These are phyloP conservation scores for Gadopsis marmoratus DNA, from an alignment of 2,797 vertebrate species.

Conservation along the genomic window DNA sequence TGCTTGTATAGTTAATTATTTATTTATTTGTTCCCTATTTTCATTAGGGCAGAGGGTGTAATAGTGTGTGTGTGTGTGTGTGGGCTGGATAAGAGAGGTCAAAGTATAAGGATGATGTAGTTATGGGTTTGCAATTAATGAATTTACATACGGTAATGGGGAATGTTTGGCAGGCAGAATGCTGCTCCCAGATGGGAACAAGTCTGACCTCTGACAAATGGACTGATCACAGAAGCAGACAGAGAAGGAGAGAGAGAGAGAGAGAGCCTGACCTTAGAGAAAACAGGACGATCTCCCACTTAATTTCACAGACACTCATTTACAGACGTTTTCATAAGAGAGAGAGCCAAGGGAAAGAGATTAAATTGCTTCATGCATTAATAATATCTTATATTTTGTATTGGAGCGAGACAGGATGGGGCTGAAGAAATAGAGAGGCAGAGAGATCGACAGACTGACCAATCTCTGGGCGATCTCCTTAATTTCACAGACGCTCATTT, in stretches of 20 bases:
- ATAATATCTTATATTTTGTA: constrained; percentile 83
- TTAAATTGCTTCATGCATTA: constrained; percentile 86
- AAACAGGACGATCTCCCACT: constrained; percentile 73
- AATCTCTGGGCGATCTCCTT: constrained; percentile 73
- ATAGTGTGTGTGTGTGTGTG: constrained; percentile 7
- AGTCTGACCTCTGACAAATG: constrained; percentile 80
- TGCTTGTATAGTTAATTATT: constrained; percentile 52
- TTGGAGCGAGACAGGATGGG: constrained; percentile 63
- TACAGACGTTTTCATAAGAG: constrained; percentile 79
- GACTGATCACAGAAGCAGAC: constrained; percentile 68
- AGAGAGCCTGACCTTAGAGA: constrained; percentile 69
- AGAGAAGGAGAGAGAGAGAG: constrained; percentile 48
- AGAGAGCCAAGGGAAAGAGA: constrained; percentile 70
- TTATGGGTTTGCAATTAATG: constrained; percentile 78
- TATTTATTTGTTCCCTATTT: constrained; percentile 67
- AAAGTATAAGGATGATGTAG: constrained; percentile 69
- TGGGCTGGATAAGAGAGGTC: constrained; percentile 61
- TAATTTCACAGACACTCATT: constrained; percentile 83
- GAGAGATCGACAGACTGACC: constrained; percentile 67
- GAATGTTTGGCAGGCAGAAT: constrained; percentile 73
- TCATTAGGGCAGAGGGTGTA: constrained; percentile 44
- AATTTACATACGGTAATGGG: constrained; percentile 84
- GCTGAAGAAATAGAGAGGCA: constrained; percentile 45
- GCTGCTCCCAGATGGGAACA: constrained; percentile 65
- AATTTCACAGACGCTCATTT: constrained; percentile 80